Evolutionary conservation across 2,888 invertebrate species (phyloP).

Genomic region (Caenorhabditis macrosperma): DNA sequence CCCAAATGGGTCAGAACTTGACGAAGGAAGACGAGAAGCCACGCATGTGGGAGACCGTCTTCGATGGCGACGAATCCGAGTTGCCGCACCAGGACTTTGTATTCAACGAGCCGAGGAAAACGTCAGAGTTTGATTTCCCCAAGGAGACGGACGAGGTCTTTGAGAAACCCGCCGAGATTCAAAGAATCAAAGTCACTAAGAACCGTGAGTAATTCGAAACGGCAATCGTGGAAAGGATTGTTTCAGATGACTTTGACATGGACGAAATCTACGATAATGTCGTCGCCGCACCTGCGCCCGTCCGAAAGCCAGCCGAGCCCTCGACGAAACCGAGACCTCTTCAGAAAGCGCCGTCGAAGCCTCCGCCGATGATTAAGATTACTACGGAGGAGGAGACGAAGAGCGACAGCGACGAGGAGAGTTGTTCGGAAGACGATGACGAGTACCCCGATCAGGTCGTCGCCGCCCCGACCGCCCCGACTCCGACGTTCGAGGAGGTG

Average conservation of each 20-base stretch:
- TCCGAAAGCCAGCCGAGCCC: not conserved
- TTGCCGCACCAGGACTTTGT: conserved; percentile 48
- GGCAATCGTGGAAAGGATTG: not conserved
- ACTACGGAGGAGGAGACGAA: conserved; percentile 57
- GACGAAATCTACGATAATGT: conserved; percentile 67
- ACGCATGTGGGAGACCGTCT: conserved; percentile 79
- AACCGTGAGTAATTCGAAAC: conserved; percentile 39
- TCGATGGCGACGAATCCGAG: conserved; percentile 74
- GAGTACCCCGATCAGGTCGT: conserved; percentile 79
- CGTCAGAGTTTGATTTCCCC: conserved; percentile 53
- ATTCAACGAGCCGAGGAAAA: conserved; percentile 38
- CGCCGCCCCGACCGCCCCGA: conserved; percentile 76
- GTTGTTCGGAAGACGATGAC: conserved; percentile 76
- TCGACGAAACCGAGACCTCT: conserved; percentile 21
- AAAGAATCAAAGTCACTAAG: conserved; percentile 50
- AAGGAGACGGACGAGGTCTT: conserved; percentile 66
- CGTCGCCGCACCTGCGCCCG: conserved; percentile 14
- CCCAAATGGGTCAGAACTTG: not conserved
- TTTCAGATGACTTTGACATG: conserved; percentile 70
- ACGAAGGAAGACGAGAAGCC: conserved; percentile 50
- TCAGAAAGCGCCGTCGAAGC: conserved; percentile 26
- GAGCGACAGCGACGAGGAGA: conserved; percentile 70
- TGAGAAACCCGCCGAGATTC: conserved; percentile 57
- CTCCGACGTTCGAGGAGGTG: conserved; percentile 72
- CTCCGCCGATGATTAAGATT: conserved; percentile 64